Evolutionary conservation across 2,888 invertebrate species (phyloP), one percentile per base, ranked within the genome.

Genomic region (Neoaliturus tenellus): DNA sequence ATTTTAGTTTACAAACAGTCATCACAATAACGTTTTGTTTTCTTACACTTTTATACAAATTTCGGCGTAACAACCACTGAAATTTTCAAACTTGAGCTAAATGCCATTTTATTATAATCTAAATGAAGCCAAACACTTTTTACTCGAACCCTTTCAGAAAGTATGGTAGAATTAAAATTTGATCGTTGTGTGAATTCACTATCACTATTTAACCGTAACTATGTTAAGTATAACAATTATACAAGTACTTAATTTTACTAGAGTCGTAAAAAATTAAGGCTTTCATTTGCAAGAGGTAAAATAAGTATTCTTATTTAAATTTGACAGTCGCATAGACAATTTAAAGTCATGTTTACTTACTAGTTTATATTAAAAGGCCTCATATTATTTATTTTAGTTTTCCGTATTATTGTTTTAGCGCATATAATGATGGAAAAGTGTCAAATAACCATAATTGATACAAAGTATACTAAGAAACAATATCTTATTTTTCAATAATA

Each of bases 61-160:
- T 84, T 84, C 84, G 84, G 84, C 84, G 84, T 84, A 78, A 84
- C 84, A 84, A 84, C 84, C 84, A 84, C 84, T 84, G 82, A 84
- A 84, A 84, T 75, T 67, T 81, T 51, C 39, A 41, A 41, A 75
- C 51, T 81, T 84, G 84, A 84, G 84, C 84, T 82, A 67, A 81
- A 78, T 78, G 78, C 78, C 78, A 44, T 44, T 41, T 75, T 75
- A 41, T 80, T 80, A 80, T n/a, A 44, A 62, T 23, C 67, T 81
- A 81, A 78, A 41, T 23, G 12, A 81, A 81, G 35, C 62, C 81
- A 35, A 25, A 81, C 28, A 67, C 81, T 39, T 55, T 58, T 39
- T 25, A 28, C 62, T 62, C 81, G 20, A 62, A 81, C 55, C 78
- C 20, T 78, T 55, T 31, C 33, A 78, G 35, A 78, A 51, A 51